These are phyloP conservation scores for Charanyca ferruginea DNA, from an alignment of 2,888 invertebrate species.

Conservation along the genomic window DNA sequence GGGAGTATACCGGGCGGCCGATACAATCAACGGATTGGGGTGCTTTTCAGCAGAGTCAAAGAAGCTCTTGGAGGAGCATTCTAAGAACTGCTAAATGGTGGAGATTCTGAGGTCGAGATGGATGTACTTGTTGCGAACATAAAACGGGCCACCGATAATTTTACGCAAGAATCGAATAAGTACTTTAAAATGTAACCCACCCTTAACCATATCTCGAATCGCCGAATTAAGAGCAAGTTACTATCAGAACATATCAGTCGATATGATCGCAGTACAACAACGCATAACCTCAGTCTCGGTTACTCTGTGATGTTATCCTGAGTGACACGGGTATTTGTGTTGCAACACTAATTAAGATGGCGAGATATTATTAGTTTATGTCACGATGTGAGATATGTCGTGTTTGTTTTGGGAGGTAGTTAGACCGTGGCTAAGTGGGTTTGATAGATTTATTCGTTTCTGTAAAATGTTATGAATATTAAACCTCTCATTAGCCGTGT, in stretches of 20 bases:
- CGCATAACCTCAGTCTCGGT: neutral
- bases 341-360: slow-evolving; percentile 62
- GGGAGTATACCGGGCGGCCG: too few species aligned
- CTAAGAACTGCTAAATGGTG: too few species aligned
- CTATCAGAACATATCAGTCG: slow-evolving; percentile 34
- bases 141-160: too few species aligned
- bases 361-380: slow-evolving; percentile 43
- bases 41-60: too few species aligned
- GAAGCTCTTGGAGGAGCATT: too few species aligned
- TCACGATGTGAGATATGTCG: slow-evolving; percentile 36
- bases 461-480: neutral
- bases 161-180: too few species aligned
- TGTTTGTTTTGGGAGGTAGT: slow-evolving; percentile 48
- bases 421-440: slow-evolving; percentile 9
- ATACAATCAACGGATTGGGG: too few species aligned
- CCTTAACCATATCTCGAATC: slow-evolving; percentile 49
- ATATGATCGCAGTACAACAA: slow-evolving; percentile 41
- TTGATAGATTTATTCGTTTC: slow-evolving; percentile 8
- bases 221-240: slow-evolving; percentile 42
- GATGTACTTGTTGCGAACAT: too few species aligned
- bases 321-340: slow-evolving; percentile 43
- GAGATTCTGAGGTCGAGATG: too few species aligned
- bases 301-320: slow-evolving; percentile 45
- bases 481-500: too few species aligned
- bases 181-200: neutral